Evolutionary conservation across 92 coral and sea anemone genomes (phyloP), one percentile per base, ranked within the genome.

Genomic region (Epizoanthus illoricatus): DNA sequence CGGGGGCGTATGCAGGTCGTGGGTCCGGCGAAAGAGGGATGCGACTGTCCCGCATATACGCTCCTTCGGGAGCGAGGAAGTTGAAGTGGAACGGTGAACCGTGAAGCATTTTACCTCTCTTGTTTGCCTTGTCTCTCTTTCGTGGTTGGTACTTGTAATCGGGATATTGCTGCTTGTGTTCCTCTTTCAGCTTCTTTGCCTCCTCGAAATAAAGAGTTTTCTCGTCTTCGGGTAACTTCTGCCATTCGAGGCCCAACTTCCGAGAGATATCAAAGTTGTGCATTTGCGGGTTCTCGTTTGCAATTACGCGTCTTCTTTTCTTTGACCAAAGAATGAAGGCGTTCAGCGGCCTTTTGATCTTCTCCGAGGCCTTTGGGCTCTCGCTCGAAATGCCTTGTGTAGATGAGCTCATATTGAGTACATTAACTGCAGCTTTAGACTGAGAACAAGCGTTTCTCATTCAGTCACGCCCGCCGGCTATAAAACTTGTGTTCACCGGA

Each of bases 291-390:
- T 97, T 94, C 66, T 94, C 99, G 78, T 93, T 97, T 5, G 99
- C 99, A 17, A 97, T 91, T 2, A 94, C 98, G 52, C 99, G 92
- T 13, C 99, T 83, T 59, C 99, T 85, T 76, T 97, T 92, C 88
- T 94, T 94, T 13, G 99, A 97, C 99, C 99, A 97, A 39, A 97
- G 86, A 52, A 97, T 97, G 72, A 97, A 97, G 60, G 99, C 99
- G 55, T 97, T 97, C 84, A 97, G 83, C 84, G 99, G 99, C 69
- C 99, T 80, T 88, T 97, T 97, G 85, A 97, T 90, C 88, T 97
- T 97, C 88, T 94, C 99, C 19, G 91, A 75, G 56, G 92, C 74
- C 69, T 91, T 88, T 40, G 85, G 81, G 6, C 69, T 70, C 45
- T 86, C 97, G 17, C 75, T 72, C 52, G 95, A 81, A 70, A 88